Evolutionary conservation across 2,888 invertebrate species (phyloP).

Genomic region (Aporophyla nigra): DNA sequence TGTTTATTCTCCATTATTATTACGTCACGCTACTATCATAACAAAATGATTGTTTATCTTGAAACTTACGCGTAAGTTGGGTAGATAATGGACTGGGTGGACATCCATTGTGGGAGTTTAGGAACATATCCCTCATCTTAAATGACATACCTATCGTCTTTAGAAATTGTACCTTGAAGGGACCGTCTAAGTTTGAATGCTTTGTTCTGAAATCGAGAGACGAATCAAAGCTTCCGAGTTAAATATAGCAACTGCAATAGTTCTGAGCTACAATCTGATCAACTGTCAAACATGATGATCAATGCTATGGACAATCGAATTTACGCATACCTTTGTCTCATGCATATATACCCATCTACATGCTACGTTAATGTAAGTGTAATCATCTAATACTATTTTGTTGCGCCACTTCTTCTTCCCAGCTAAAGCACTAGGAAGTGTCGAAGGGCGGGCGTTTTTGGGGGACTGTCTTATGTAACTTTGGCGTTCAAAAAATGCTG

Average conservation of each 20-base stretch:
- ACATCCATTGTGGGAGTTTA: slow-evolving; percentile 40
- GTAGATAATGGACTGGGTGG: slow-evolving; percentile 40
- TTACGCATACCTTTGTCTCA: not conserved
- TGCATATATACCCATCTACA: not conserved
- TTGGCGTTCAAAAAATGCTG: too few species aligned
- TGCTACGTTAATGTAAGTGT: not conserved
- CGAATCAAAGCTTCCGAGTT: not conserved
- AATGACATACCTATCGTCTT: slow-evolving; percentile 50
- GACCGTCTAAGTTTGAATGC: slow-evolving; percentile 24
- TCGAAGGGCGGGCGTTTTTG: too few species aligned
- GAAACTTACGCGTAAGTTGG: slow-evolving; percentile 41
- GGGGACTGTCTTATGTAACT: too few species aligned
- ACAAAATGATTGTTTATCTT: slow-evolving; percentile 41
- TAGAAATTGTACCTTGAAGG: slow-evolving; percentile 50
- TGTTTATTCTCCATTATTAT: slow-evolving; percentile 1
- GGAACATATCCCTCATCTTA: slow-evolving; percentile 47
- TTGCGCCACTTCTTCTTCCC: too few species aligned
- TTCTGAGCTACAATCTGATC: not conserved
- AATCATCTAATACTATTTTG: too few species aligned
- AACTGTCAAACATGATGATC: slow-evolving; percentile 16
- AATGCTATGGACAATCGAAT: not conserved
- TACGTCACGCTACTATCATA: slow-evolving; percentile 4
- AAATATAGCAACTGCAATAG: slow-evolving; percentile 1
- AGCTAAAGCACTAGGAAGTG: too few species aligned
- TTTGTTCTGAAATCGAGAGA: slow-evolving; percentile 42